Evolutionary conservation across 2,888 invertebrate species (phyloP).

Genomic region (Amorpha juglandis): DNA sequence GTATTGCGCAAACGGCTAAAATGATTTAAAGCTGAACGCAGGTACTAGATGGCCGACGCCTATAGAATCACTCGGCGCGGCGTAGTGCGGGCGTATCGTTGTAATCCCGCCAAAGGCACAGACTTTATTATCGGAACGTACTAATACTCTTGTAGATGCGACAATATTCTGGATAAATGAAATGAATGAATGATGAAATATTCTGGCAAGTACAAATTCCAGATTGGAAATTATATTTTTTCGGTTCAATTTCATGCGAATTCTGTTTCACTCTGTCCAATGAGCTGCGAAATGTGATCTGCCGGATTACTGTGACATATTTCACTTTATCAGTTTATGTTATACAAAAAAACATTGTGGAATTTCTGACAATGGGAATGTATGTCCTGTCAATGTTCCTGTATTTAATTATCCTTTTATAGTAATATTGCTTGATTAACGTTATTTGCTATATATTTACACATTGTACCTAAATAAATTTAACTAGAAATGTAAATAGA

Average conservation of each 20-base stretch:
- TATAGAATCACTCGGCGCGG: background rate
- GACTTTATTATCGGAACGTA: constrained; percentile 35
- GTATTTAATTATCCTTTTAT: no score
- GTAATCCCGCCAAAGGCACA: constrained; percentile 28
- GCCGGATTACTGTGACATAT: constrained; percentile 9
- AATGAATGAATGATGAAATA: constrained; percentile 24
- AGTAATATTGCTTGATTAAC: no score
- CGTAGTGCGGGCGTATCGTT: background rate
- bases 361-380: background rate
- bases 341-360: background rate
- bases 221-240: constrained; percentile 27
- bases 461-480: no score
- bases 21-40: no score
- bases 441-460: no score
- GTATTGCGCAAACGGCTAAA: no score
- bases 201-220: constrained; percentile 33
- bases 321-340: background rate
- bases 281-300: constrained; percentile 20
- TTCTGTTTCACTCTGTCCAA: constrained; percentile 18
- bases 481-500: background rate
- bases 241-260: constrained; percentile 15
- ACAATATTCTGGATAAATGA: constrained; percentile 19
- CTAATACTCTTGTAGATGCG: constrained; percentile 35
- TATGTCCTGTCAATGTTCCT: background rate
- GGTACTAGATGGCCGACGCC: no score